Percentiles rank a stretch among this genome's conserved stretches.
These are phyloP conservation scores for Hartigia nigra DNA, from an alignment of 2,888 invertebrate genomes.

Conservation along the genomic window DNA sequence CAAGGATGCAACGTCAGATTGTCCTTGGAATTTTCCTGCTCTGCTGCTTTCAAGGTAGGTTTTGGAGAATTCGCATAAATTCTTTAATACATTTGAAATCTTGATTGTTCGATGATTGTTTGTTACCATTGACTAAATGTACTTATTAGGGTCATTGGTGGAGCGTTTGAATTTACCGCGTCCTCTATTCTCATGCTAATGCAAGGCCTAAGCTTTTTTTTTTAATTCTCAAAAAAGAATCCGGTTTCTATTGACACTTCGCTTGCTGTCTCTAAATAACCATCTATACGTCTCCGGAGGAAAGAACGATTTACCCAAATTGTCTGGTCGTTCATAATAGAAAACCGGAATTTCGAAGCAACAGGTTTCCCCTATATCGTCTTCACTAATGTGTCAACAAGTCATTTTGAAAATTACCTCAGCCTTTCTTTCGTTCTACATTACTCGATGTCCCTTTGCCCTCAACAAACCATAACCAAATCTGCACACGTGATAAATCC, in stretches of 20 bases:
- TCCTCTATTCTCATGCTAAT: neutral
- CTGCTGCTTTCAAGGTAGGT: constrained; percentile 58
- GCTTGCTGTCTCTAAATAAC: neutral
- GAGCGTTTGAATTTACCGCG: neutral
- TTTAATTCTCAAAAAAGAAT: neutral
- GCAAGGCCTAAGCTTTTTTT: neutral
- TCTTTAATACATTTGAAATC: neutral
- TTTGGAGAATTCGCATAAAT: neutral
- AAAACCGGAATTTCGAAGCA: neutral
- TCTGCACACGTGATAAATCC: neutral
- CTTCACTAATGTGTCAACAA: neutral
- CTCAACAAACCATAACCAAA: neutral
- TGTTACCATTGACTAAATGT: neutral
- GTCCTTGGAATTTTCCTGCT: constrained; percentile 53
- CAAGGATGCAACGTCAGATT: constrained; percentile 57
- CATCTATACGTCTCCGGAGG: neutral
- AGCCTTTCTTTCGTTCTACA: neutral
- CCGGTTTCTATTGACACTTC: constrained; percentile 7
- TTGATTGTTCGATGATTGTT: neutral
- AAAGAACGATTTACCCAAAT: no score
- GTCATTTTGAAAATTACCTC: neutral
- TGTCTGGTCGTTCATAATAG: no score
- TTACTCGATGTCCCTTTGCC: neutral
- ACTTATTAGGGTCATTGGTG: neutral
- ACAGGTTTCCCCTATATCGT: neutral